Percentiles rank a stretch among this genome's conserved stretches.
These are phyloP conservation scores for Typhlichthys eigenmanni DNA, from an alignment of 2,797 vertebrate genomes.

Conservation along the genomic window DNA sequence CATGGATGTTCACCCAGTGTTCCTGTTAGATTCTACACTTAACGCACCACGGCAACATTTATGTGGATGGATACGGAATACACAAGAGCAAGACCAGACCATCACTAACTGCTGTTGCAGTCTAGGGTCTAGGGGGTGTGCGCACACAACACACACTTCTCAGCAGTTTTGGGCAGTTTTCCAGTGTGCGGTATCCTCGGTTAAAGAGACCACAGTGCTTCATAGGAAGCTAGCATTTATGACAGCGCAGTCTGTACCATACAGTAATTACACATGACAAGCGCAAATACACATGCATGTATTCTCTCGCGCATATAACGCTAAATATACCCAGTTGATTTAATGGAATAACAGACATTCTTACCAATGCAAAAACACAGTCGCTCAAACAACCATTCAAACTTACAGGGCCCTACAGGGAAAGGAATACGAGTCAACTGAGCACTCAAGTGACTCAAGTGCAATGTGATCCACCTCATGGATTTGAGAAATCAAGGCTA, in stretches of 20 bases:
- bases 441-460: slow-evolving; percentile 20
- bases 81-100: slow-evolving; percentile 42
- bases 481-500: slow-evolving; percentile 16
- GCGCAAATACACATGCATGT: slow-evolving; percentile 17
- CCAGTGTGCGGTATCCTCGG: slow-evolving; percentile 59
- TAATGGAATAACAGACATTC: slow-evolving; percentile 30
- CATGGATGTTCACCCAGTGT: slow-evolving; percentile 39
- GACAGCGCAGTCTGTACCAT: slow-evolving; percentile 52
- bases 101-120: slow-evolving; percentile 41
- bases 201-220: slow-evolving; percentile 56
- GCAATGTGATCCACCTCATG: slow-evolving; percentile 8
- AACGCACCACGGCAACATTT: slow-evolving; percentile 53
- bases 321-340: slow-evolving; percentile 56
- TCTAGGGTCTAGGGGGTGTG: slow-evolving; percentile 33
- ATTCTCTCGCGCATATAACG: slow-evolving; percentile 9
- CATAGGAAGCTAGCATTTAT: slow-evolving; percentile 58
- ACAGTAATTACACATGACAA: slow-evolving; percentile 67
- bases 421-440: slow-evolving; percentile 12
- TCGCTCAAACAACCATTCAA: slow-evolving; percentile 36
- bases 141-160: slow-evolving; percentile 39
- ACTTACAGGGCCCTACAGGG: not conserved
- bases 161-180: slow-evolving; percentile 66
- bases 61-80: slow-evolving; percentile 41
- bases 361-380: slow-evolving; percentile 34
- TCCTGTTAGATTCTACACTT: slow-evolving; percentile 38